Evolutionary conservation across 2,888 invertebrate genomes (phyloP).

Genomic region (Drosophila leonis): DNA sequence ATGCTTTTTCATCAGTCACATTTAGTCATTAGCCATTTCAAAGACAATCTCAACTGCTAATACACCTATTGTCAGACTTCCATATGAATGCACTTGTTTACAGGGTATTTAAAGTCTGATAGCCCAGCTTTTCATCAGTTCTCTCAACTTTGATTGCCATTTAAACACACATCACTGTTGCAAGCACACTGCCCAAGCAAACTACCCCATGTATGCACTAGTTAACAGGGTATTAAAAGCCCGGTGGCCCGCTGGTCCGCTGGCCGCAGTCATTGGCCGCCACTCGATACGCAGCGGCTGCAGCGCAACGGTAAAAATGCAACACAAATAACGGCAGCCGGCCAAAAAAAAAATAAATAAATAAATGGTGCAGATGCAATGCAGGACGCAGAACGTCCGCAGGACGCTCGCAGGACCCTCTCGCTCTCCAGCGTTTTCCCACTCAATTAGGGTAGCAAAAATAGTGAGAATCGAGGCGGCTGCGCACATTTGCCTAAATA

Average conservation of each 20-base stretch:
- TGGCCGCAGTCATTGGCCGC: constrained; percentile 35
- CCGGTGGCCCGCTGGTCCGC: constrained; percentile 40
- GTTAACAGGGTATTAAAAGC: constrained; percentile 45
- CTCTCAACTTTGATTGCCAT: neutral
- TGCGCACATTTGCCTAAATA: constrained; percentile 78
- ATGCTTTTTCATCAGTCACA: neutral
- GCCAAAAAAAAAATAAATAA: constrained; percentile 24
- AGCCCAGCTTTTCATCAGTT: neutral
- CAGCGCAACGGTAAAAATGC: constrained; percentile 74
- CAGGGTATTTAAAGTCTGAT: neutral
- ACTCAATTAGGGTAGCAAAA: constrained; percentile 78
- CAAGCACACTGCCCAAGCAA: neutral
- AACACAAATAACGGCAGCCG: constrained; percentile 78
- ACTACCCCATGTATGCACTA: neutral
- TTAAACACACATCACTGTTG: too few relatives aligned
- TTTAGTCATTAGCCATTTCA: neutral
- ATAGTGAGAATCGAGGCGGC: constrained; percentile 56
- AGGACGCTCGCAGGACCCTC: constrained; percentile 41
- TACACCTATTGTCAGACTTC: neutral
- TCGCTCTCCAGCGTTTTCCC: constrained; percentile 42
- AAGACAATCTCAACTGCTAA: neutral
- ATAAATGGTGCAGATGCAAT: constrained; percentile 71
- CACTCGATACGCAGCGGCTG: constrained; percentile 35
- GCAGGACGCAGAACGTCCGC: constrained; percentile 30
- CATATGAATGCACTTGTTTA: neutral